Evolutionary conservation across 2,113 vertebrate species (phyloP).

Genomic region (Ammodytes marinus): DNA sequence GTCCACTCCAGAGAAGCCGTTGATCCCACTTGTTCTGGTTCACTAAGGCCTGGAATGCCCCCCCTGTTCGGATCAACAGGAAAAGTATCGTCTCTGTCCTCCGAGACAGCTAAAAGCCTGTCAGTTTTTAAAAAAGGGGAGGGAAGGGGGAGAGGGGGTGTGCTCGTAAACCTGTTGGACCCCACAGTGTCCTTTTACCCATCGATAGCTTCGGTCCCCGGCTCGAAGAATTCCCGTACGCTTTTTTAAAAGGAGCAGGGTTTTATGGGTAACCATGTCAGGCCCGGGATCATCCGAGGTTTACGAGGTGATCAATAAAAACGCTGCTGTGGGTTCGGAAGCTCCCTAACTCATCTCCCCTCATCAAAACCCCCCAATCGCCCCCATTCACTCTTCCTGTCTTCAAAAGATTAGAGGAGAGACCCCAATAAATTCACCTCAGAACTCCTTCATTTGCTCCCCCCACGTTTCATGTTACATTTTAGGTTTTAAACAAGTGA

Average conservation of each 20-base stretch:
- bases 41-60: conserved; percentile 76
- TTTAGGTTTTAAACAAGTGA: background rate
- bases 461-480: background rate
- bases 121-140: conserved; percentile 29
- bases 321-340: conserved; percentile 66
- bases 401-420: conserved; percentile 67
- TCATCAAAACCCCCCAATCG: background rate
- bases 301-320: conserved; percentile 77
- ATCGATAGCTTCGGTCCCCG: conserved; percentile 21
- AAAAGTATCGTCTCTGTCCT: conserved; percentile 68
- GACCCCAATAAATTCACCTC: conserved; percentile 57
- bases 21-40: conserved; percentile 83
- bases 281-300: conserved; percentile 76
- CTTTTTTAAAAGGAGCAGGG: conserved; percentile 68
- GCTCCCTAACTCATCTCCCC: conserved; percentile 52
- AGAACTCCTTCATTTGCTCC: conserved; percentile 31
- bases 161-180: conserved; percentile 74
- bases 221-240: conserved; percentile 73
- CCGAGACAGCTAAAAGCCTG: conserved; percentile 74
- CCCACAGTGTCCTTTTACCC: conserved; percentile 78
- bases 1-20: conserved; percentile 36
- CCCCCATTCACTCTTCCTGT: conserved; percentile 51
- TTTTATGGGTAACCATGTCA: conserved; percentile 70
- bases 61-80: conserved; percentile 65
- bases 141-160: conserved; percentile 38